A percentile compares a stretch with the other conserved stretches of the same genome.
Conservation (phyloP, 2,888 invertebrate genomes). For the Lochmaea crataegi region DNA sequence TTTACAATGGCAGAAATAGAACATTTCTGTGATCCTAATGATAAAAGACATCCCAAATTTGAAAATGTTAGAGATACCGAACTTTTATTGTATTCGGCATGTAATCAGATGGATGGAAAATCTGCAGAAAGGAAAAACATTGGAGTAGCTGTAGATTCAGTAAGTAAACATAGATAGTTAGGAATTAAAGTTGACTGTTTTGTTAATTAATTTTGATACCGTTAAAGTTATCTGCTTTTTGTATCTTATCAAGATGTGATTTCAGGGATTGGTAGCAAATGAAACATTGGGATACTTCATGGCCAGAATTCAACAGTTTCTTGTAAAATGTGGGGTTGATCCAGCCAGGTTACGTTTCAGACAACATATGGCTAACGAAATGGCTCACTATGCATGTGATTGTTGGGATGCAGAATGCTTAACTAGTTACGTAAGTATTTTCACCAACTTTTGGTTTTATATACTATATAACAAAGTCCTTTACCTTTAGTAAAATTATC, state of each 20-base stretch:
- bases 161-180: slow-evolving; percentile 54
- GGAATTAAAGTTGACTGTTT: no score
- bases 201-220: no score
- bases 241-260: slow-evolving; percentile 36
- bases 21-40: slow-evolving; percentile 94
- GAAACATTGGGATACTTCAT: slow-evolving; percentile 98
- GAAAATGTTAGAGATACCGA: slow-evolving; percentile 77
- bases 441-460: not conserved
- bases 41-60: slow-evolving; percentile 94
- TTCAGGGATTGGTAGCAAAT: slow-evolving; percentile 88
- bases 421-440: slow-evolving; percentile 85
- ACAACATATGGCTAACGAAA: slow-evolving; percentile 99
- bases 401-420: slow-evolving; percentile 99
- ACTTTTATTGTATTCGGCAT: slow-evolving; percentile 91
- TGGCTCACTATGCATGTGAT: slow-evolving; percentile 99
- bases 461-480: not conserved
- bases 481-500: no score
- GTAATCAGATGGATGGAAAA: slow-evolving; percentile 97
- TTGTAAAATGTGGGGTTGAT: slow-evolving; percentile 90
- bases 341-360: slow-evolving; percentile 89
- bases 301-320: slow-evolving; percentile 92
- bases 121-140: slow-evolving; percentile 82
- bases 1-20: slow-evolving; percentile 99
- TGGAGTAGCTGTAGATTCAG: slow-evolving; percentile 86
- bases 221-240: not conserved